Conservation (phyloP, 2,113 vertebrate species). For the Romanogobio albipinnatus region DNA sequence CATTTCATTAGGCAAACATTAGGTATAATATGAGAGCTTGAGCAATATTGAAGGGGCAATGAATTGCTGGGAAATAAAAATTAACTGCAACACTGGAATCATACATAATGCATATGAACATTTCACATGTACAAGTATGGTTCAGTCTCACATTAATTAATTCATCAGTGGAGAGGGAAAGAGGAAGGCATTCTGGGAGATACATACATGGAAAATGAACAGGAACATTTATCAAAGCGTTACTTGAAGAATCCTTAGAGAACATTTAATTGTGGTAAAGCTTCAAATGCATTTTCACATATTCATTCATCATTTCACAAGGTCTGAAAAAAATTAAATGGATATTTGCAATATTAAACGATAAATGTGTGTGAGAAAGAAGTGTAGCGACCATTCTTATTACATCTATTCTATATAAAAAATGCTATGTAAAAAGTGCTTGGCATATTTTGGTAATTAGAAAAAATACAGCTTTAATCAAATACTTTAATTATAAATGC, state of each 20-base stretch:
- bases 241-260: slow-evolving; percentile 26
- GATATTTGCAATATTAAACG: slow-evolving; percentile 17
- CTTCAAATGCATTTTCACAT: slow-evolving; percentile 38
- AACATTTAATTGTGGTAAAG: slow-evolving; percentile 37
- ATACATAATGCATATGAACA: slow-evolving; percentile 78
- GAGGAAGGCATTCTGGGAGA: slow-evolving; percentile 31
- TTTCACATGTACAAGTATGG: slow-evolving; percentile 74
- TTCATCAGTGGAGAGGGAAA: slow-evolving; percentile 63
- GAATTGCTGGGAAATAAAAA: slow-evolving; percentile 55
- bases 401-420: background rate
- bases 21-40: slow-evolving; percentile 21
- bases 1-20: slow-evolving; percentile 46
- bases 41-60: slow-evolving; percentile 30
- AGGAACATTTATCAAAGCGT: slow-evolving; percentile 40
- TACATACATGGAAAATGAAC: slow-evolving; percentile 29
- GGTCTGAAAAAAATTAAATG: background rate
- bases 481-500: background rate
- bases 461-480: background rate
- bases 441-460: background rate
- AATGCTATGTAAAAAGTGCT: background rate
- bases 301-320: slow-evolving; percentile 34
- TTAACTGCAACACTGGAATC: slow-evolving; percentile 77
- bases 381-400: background rate
- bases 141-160: slow-evolving; percentile 67
- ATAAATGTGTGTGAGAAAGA: slow-evolving; percentile 6